phyloP scores from a whole-genome alignment of 2,113 vertebrate genomes.

The Dromiciops gliroides region DNA sequence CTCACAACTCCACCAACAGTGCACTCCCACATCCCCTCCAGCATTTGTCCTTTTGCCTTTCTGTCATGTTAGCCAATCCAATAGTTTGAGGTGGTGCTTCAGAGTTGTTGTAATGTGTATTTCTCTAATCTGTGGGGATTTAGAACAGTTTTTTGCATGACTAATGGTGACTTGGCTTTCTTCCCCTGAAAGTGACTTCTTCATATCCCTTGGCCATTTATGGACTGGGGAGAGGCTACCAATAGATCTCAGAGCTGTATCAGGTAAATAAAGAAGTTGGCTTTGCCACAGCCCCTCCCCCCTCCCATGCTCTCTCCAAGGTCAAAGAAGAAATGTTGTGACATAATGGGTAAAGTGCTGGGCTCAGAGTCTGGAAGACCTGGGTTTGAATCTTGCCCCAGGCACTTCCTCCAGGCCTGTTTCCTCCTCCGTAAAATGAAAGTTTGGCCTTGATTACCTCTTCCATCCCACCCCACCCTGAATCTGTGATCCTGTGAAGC shows the following conservation, averaged over 20 bases:
- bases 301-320: not conserved
- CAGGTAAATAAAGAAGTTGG: not conserved
- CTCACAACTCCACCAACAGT: not conserved
- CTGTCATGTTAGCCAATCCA: not conserved
- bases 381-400: not conserved
- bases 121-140: not conserved
- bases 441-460: not conserved
- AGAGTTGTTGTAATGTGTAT: not conserved
- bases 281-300: not conserved
- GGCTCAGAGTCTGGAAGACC: not conserved
- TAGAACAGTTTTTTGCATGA: not conserved
- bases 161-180: not conserved
- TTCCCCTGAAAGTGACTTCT: not conserved
- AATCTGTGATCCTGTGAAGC: too few relatives aligned
- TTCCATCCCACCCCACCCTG: not conserved
- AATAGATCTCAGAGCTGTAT: not conserved
- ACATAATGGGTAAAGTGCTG: too few relatives aligned
- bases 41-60: not conserved
- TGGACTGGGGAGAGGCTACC: not conserved
- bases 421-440: not conserved
- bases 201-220: not conserved
- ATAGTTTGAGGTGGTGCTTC: not conserved
- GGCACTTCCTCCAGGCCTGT: not conserved
- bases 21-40: not conserved
- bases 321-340: not conserved